Percentiles rank a stretch among this genome's conserved stretches.
Conservation (phyloP, 1,140 invertebrate genomes). For the Eciton burchellii region DNA sequence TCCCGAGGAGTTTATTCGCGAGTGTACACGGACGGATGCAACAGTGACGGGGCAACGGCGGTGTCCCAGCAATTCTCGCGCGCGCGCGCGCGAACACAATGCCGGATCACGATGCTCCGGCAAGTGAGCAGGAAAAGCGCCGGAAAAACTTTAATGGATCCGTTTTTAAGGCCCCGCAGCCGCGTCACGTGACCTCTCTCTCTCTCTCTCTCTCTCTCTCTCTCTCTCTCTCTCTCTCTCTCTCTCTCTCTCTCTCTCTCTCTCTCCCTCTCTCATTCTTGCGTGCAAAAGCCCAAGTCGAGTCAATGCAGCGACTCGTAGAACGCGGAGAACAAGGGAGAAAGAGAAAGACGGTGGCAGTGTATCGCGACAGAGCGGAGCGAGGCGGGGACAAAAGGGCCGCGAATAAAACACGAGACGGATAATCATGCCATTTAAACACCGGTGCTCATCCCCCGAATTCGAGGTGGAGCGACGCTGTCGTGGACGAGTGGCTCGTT, state of each 20-base stretch:
- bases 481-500: conserved; percentile 16
- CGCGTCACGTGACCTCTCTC: conserved; percentile 68
- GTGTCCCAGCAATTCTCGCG: conserved; percentile 43
- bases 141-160: conserved; percentile 81
- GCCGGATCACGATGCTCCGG: conserved; percentile 58
- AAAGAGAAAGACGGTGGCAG: conserved; percentile 34
- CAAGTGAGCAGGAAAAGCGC: conserved; percentile 65
- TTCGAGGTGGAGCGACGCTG: conserved; percentile 3
- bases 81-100: conserved; percentile 70
- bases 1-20: conserved; percentile 50
- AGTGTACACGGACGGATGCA: neutral
- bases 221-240: too few species aligned
- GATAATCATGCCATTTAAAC: conserved; percentile 76
- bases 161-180: conserved; percentile 76
- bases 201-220: too few species aligned
- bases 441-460: conserved; percentile 66
- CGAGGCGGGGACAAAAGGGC: conserved; percentile 67
- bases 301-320: conserved; percentile 69
- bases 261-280: too few species aligned
- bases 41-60: conserved; percentile 44
- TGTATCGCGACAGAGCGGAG: conserved; percentile 54
- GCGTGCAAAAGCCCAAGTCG: conserved; percentile 73
- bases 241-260: too few species aligned
- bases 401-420: conserved; percentile 71
- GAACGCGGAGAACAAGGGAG: neutral